A percentile compares a stretch with the other conserved stretches of the same genome.
These are phyloP conservation scores for Solea solea DNA, from an alignment of 2,113 vertebrate genomes.

Conservation along the genomic window DNA sequence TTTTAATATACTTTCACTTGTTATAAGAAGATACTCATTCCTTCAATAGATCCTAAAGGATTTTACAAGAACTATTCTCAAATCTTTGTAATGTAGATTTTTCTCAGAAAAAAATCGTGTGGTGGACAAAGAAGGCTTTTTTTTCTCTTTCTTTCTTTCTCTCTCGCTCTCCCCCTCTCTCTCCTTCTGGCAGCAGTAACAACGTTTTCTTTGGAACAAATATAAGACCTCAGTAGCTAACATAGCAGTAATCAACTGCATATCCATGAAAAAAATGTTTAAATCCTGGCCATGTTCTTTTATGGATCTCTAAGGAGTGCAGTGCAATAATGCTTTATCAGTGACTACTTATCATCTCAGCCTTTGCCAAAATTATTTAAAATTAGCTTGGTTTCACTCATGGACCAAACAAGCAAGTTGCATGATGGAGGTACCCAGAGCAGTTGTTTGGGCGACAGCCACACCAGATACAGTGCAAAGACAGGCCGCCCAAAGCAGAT, in stretches of 20 bases:
- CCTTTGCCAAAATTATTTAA: slow-evolving; percentile 28
- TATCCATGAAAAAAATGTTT: slow-evolving; percentile 27
- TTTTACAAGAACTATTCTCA: slow-evolving; percentile 13
- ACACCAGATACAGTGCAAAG: not conserved
- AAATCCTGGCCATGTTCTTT: slow-evolving; percentile 19
- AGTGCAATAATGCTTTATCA: slow-evolving; percentile 34
- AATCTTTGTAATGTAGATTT: slow-evolving; percentile 12
- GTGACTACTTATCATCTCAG: slow-evolving; percentile 29
- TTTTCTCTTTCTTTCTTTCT: not conserved
- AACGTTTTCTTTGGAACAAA: slow-evolving; percentile 51
- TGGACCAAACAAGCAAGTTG: not conserved
- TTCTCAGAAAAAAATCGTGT: slow-evolving; percentile 39
- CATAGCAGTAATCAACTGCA: slow-evolving; percentile 29
- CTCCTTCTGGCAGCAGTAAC: slow-evolving; percentile 39
- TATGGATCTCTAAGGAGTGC: slow-evolving; percentile 35
- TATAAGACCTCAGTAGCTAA: slow-evolving; percentile 35
- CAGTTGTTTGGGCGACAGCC: slow-evolving; percentile 6
- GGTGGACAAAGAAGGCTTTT: not conserved
- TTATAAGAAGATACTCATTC: slow-evolving; percentile 18
- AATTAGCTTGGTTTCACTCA: slow-evolving; percentile 20
- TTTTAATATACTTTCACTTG: slow-evolving; percentile 9
- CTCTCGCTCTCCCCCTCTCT: not conserved
- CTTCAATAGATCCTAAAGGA: slow-evolving; percentile 11
- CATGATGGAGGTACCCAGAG: not conserved
- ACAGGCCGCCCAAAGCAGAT: slow-evolving; percentile 10